Conservation (phyloP, 2,888 invertebrate genomes). For the Drosophila siamana region DNA sequence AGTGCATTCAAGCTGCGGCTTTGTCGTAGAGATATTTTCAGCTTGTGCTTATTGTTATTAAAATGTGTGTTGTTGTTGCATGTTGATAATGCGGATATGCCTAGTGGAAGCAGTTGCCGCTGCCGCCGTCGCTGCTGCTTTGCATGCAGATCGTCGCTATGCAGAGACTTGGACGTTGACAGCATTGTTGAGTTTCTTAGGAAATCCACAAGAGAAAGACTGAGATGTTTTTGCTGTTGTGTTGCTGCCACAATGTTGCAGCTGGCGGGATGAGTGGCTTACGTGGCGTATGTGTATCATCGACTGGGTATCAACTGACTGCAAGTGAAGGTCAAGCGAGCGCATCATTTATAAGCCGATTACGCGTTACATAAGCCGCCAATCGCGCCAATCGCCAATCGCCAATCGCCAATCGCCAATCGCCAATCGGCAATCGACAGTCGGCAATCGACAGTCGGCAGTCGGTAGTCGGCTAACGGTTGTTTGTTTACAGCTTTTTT, state of each 20-base stretch:
- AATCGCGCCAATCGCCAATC: conserved; percentile 3
- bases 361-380: conserved; percentile 40
- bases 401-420: conserved; percentile 5
- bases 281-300: conserved; percentile 51
- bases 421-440: background rate
- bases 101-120: conserved; percentile 2
- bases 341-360: conserved; percentile 37
- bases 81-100: conserved; percentile 57
- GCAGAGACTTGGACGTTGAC: conserved; percentile 35
- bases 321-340: conserved; percentile 45
- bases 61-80: conserved; percentile 16
- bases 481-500: conserved; percentile 2
- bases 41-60: conserved; percentile 3
- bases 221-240: conserved; percentile 13
- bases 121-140: conserved; percentile 29
- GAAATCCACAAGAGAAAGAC: conserved; percentile 31
- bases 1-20: background rate
- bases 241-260: conserved; percentile 37
- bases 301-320: conserved; percentile 10
- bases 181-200: conserved; percentile 53
- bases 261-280: conserved; percentile 9
- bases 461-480: background rate
- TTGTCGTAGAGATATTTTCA: background rate
- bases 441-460: too few relatives aligned
- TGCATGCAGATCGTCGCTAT: conserved; percentile 51